Conservation (phyloP, 2,888 invertebrate species). For the Boloria selene region DNA sequence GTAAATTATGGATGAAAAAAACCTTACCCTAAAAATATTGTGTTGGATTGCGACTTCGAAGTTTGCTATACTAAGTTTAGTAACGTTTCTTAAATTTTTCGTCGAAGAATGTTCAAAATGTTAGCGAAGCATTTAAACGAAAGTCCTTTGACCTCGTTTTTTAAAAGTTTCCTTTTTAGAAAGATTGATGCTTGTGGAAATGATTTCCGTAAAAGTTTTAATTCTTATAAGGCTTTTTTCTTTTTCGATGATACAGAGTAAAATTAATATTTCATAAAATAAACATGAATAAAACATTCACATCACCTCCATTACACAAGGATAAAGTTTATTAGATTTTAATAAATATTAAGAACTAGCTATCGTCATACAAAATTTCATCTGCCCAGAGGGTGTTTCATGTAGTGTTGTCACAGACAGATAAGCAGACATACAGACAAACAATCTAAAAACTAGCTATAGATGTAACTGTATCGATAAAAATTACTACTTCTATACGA, state of each 20-base stretch:
- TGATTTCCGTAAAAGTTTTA: slow-evolving; percentile 47
- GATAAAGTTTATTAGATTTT: too few relatives aligned
- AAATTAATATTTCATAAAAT: not conserved
- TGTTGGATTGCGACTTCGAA: slow-evolving; percentile 34
- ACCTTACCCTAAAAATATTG: slow-evolving; percentile 34
- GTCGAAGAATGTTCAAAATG: slow-evolving; percentile 65
- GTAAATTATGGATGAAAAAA: slow-evolving; percentile 1
- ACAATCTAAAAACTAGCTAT: too few relatives aligned
- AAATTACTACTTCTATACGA: too few relatives aligned
- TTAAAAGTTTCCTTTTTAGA: slow-evolving; percentile 63
- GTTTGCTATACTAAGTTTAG: slow-evolving; percentile 23
- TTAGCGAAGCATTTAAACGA: slow-evolving; percentile 60
- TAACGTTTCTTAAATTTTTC: slow-evolving; percentile 45
- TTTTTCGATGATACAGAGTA: not conserved
- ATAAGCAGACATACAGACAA: too few relatives aligned
- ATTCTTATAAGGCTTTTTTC: slow-evolving; percentile 19
- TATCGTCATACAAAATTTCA: too few relatives aligned
- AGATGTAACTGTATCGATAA: too few relatives aligned
- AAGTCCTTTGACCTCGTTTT: slow-evolving; percentile 69
- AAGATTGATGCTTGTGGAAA: slow-evolving; percentile 73
- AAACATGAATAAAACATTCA: not conserved
- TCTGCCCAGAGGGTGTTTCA: too few relatives aligned
- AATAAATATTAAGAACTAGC: too few relatives aligned
- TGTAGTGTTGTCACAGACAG: too few relatives aligned
- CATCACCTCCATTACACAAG: too few relatives aligned